A percentile compares a stretch with the other conserved stretches of the same genome.
Evolutionary conservation across 2,797 vertebrate species (phyloP).

Genomic region (Limosa lapponica): DNA sequence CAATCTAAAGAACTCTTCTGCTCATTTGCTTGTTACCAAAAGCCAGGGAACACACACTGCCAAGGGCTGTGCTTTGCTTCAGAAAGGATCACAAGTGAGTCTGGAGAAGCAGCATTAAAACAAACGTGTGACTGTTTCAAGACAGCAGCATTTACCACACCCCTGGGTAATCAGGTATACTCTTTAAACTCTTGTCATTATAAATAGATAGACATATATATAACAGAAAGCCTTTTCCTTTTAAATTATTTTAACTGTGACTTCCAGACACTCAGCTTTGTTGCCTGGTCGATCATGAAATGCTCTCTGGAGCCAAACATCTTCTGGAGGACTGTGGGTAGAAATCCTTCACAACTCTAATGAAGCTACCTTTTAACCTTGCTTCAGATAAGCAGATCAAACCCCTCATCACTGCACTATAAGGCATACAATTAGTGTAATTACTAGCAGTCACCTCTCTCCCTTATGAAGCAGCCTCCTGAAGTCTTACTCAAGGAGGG

Average conservation of each 20-base stretch:
- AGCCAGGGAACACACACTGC: accelerated
- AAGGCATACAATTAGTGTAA: neutral
- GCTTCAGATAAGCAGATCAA: neutral
- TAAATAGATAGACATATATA: neutral
- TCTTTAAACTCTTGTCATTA: neutral
- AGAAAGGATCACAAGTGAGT: neutral
- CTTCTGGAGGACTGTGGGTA: neutral
- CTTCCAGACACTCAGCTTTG: neutral
- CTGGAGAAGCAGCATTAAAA: neutral
- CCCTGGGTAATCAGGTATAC: neutral
- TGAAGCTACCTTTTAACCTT: neutral
- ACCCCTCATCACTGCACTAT: neutral
- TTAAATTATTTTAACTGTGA: neutral
- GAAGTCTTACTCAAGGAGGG: neutral
- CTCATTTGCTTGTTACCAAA: neutral
- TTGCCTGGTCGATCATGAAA: neutral
- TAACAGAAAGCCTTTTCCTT: neutral
- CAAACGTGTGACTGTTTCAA: neutral
- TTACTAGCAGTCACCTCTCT: neutral
- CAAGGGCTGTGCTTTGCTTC: neutral
- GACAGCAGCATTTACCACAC: neutral
- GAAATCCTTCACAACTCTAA: neutral
- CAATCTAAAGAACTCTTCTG: neutral
- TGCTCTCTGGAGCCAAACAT: neutral
- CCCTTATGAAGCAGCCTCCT: neutral